phyloP scores from a whole-genome alignment of 1,140 invertebrate species.

The Forficula auricularia region DNA sequence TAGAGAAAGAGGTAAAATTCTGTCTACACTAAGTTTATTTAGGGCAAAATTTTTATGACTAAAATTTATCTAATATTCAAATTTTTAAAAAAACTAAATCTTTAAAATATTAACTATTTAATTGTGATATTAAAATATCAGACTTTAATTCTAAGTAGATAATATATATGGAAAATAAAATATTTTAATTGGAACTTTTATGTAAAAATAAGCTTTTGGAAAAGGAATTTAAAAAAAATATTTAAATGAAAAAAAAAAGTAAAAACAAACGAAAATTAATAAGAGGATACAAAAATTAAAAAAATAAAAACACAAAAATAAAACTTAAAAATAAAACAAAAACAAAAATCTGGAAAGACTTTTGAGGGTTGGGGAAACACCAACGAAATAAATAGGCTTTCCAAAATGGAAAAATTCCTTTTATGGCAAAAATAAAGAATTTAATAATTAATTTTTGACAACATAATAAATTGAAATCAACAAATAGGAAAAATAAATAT shows the following conservation, averaged over 20 bases:
- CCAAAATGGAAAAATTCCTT: no score
- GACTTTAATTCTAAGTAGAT: constrained; percentile 9
- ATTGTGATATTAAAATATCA: constrained; percentile 18
- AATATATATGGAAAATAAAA: constrained; percentile 19
- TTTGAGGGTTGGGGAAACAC: no score
- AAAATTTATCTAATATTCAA: not conserved
- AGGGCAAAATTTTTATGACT: not conserved
- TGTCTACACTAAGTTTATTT: no score
- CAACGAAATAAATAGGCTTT: no score
- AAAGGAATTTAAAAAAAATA: constrained; percentile 4
- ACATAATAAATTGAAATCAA: constrained; percentile 23
- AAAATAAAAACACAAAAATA: constrained; percentile 9
- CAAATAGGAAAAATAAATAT: no score
- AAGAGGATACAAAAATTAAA: constrained; percentile 7
- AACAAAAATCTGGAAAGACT: constrained; percentile 7
- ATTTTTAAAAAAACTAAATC: constrained; percentile 16
- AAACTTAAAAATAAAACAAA: constrained; percentile 9
- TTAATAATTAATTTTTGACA: constrained; percentile 15
- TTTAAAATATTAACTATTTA: constrained; percentile 18
- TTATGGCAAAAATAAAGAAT: no score
- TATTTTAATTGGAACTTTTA: constrained; percentile 19
- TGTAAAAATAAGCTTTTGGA: constrained; percentile 20
- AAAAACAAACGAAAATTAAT: constrained; percentile 6
- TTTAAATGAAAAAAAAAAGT: constrained; percentile 6
- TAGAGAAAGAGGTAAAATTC: no score